A percentile compares a stretch with the other conserved stretches of the same genome.
phyloP scores from a whole-genome alignment of 2,888 invertebrate species.

The Gymnocheta viridis region DNA sequence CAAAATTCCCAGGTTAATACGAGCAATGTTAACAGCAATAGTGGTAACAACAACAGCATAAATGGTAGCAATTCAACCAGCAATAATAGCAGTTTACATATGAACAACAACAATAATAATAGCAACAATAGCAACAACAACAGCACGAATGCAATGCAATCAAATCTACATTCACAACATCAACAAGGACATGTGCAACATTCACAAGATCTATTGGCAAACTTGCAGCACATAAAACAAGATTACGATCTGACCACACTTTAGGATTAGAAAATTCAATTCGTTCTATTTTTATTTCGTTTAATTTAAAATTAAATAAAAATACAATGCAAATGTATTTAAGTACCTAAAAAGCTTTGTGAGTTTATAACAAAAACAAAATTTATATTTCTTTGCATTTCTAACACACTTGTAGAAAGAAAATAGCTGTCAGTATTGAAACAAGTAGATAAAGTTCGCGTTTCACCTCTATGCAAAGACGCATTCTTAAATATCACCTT shows the following conservation, averaged over 20 bases:
- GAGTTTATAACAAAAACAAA: constrained; percentile 12
- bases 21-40: constrained; percentile 74
- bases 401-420: background rate
- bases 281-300: constrained; percentile 10
- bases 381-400: background rate
- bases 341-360: constrained; percentile 31
- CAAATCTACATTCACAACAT: constrained; percentile 72
- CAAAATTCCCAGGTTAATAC: constrained; percentile 79
- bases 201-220: constrained; percentile 79
- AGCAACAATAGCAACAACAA: constrained; percentile 65
- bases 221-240: constrained; percentile 87
- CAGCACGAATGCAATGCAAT: constrained; percentile 73
- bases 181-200: constrained; percentile 74
- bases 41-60: constrained; percentile 34
- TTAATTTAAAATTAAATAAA: constrained; percentile 4
- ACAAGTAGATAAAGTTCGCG: background rate
- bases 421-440: background rate
- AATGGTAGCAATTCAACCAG: constrained; percentile 79
- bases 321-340: constrained; percentile 13
- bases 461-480: too few species aligned
- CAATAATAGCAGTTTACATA: constrained; percentile 78
- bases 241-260: constrained; percentile 93
- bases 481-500: too few species aligned
- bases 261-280: constrained; percentile 81
- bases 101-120: constrained; percentile 53